These are phyloP conservation scores for Gobionotothen gibberifrons DNA, from an alignment of 2,797 vertebrate species.

Conservation along the genomic window DNA sequence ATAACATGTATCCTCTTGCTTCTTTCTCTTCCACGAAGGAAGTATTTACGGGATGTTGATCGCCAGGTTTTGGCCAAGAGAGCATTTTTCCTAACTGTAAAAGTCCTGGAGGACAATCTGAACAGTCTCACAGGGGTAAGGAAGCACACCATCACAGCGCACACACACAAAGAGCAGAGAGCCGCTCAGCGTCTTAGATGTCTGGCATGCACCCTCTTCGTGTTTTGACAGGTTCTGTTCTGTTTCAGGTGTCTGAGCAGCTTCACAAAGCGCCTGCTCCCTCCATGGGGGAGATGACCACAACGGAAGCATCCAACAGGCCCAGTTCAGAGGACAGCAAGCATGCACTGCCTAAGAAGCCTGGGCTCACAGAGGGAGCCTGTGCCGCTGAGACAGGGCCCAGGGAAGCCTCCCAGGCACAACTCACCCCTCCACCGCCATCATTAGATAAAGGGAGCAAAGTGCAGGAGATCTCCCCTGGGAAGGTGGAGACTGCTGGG, in stretches of 20 bases:
- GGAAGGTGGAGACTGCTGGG: conserved; percentile 72
- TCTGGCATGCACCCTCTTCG: conserved; percentile 52
- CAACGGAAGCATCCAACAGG: conserved; percentile 90
- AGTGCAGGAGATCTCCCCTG: conserved; percentile 71
- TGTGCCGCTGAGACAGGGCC: conserved; percentile 79
- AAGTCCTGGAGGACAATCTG: conserved; percentile 97
- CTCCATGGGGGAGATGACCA: conserved; percentile 93
- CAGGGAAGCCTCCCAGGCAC: conserved; percentile 78
- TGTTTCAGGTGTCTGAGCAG: conserved; percentile 88
- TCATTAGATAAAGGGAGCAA: conserved; percentile 65
- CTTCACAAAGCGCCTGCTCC: conserved; percentile 80
- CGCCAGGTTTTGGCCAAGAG: conserved; percentile 96
- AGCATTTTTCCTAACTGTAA: conserved; percentile 96
- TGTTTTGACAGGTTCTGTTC: conserved; percentile 68
- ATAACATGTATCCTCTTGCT: conserved; percentile 28
- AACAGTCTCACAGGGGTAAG: conserved; percentile 92
- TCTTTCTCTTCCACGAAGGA: conserved; percentile 81
- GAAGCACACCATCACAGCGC: conserved; percentile 27
- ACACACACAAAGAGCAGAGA: conserved; percentile 27
- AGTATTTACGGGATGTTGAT: conserved; percentile 98
- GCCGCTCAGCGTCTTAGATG: conserved; percentile 15
- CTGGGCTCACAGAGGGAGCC: conserved; percentile 82
- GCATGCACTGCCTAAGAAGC: conserved; percentile 88
- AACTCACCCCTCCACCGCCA: conserved; percentile 38
- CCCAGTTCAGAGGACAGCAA: conserved; percentile 89